Evolutionary conservation across 2,797 vertebrate species (phyloP).

Genomic region (Lepilemur ruficaudatus): DNA sequence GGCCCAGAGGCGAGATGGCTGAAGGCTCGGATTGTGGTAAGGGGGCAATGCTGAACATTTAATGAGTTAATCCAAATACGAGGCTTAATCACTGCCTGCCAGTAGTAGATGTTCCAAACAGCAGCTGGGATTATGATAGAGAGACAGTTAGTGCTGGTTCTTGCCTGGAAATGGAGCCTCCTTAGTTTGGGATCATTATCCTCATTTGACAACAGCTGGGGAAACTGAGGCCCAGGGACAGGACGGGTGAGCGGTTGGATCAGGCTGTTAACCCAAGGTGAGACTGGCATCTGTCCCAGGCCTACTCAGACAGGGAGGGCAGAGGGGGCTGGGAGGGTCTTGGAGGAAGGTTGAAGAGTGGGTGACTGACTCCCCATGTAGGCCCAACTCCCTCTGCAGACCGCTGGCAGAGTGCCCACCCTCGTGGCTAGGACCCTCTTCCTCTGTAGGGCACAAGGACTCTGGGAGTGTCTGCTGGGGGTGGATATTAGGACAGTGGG

Average conservation of each 20-base stretch:
- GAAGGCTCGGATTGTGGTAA: background rate
- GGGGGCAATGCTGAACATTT: background rate
- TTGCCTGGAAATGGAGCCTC: background rate
- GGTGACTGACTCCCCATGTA: background rate
- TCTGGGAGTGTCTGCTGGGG: background rate
- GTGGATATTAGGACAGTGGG: background rate
- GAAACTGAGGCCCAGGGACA: background rate
- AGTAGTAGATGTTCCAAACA: accelerated
- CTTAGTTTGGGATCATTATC: accelerated
- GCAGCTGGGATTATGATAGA: background rate
- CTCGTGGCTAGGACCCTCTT: background rate
- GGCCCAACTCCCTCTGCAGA: too few species aligned
- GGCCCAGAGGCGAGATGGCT: background rate
- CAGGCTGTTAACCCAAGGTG: background rate
- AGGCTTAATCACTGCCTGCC: background rate
- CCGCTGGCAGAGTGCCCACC: too few species aligned
- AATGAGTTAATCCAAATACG: background rate
- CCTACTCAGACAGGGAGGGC: background rate
- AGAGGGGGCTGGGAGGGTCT: background rate
- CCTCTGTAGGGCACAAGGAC: background rate
- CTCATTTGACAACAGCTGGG: background rate
- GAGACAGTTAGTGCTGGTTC: background rate
- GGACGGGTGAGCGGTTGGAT: background rate
- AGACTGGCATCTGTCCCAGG: background rate
- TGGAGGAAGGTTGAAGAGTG: background rate